These are phyloP conservation scores for Encarsia formosa DNA, from an alignment of 2,888 invertebrate species.

Conservation along the genomic window DNA sequence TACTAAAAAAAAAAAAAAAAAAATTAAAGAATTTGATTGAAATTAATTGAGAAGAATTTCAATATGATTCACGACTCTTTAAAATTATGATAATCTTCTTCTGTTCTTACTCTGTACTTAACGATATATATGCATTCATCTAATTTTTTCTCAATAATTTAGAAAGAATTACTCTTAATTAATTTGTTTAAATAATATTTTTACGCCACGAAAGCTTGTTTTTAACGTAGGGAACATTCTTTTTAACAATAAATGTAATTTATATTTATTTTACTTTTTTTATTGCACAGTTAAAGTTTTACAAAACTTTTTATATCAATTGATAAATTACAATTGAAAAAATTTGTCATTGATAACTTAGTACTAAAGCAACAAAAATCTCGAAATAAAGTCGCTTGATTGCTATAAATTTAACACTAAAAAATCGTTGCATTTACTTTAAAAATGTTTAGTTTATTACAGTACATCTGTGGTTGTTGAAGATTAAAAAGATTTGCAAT, in stretches of 20 bases:
- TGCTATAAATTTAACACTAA: slow-evolving; percentile 17
- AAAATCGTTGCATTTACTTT: no score
- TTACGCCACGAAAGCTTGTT: slow-evolving; percentile 36
- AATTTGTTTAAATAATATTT: no score
- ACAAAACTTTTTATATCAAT: slow-evolving; percentile 12
- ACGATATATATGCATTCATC: background rate
- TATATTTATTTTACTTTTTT: slow-evolving; percentile 3
- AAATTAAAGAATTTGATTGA: no score
- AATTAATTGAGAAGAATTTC: no score
- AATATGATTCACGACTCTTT: no score
- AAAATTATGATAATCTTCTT: no score
- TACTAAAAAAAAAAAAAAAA: no score
- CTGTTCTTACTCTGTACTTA: background rate
- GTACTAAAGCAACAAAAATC: slow-evolving; percentile 13
- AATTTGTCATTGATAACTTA: slow-evolving; percentile 2
- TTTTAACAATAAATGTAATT: slow-evolving; percentile 30
- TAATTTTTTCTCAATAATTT: background rate
- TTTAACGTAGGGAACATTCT: slow-evolving; percentile 42
- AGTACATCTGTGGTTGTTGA: slow-evolving; percentile 12
- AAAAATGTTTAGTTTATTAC: no score
- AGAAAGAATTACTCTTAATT: no score
- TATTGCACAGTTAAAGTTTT: slow-evolving; percentile 3
- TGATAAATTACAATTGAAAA: slow-evolving; percentile 10
- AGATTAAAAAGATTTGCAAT: slow-evolving; percentile 15
- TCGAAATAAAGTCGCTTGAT: slow-evolving; percentile 14